These are phyloP conservation scores for Axis porcinus DNA, from an alignment of 2,113 vertebrate genomes.

Conservation along the genomic window DNA sequence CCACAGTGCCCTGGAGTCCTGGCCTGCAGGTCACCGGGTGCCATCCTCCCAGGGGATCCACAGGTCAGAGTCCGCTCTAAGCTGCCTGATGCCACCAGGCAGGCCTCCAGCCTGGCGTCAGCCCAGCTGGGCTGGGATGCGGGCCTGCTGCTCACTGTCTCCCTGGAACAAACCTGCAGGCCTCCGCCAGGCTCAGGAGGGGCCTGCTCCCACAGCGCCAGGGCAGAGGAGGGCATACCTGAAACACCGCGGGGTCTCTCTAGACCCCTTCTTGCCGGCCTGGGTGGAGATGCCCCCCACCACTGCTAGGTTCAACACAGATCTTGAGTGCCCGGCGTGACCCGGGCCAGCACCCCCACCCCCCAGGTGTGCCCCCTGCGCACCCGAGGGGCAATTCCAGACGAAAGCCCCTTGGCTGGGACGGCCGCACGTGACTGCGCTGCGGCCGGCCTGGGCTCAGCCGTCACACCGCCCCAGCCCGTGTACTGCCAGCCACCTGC, in stretches of 20 bases:
- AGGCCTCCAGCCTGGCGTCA: conserved; percentile 78
- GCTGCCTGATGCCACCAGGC: conserved; percentile 67
- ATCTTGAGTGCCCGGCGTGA: accelerated
- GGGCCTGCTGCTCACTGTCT: conserved; percentile 78
- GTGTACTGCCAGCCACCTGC: neutral
- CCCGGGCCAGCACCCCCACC: neutral
- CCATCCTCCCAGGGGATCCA: neutral
- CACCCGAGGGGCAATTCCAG: accelerated
- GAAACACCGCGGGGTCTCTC: neutral
- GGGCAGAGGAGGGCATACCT: neutral
- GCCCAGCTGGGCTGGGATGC: conserved; percentile 52
- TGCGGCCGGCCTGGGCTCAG: neutral
- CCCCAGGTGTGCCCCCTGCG: neutral
- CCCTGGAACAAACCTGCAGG: conserved; percentile 73
- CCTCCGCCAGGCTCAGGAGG: neutral
- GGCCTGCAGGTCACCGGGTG: accelerated
- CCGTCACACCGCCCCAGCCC: neutral
- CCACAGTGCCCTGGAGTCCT: neutral
- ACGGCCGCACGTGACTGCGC: accelerated
- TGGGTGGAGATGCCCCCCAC: accelerated
- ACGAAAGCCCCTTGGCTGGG: accelerated
- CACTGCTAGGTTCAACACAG: neutral
- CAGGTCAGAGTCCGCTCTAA: conserved; percentile 55
- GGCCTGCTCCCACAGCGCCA: accelerated
- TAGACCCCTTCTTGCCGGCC: neutral